Evolutionary conservation across 2,797 vertebrate species (phyloP).

Genomic region (Hippopotamyrus pictus): DNA sequence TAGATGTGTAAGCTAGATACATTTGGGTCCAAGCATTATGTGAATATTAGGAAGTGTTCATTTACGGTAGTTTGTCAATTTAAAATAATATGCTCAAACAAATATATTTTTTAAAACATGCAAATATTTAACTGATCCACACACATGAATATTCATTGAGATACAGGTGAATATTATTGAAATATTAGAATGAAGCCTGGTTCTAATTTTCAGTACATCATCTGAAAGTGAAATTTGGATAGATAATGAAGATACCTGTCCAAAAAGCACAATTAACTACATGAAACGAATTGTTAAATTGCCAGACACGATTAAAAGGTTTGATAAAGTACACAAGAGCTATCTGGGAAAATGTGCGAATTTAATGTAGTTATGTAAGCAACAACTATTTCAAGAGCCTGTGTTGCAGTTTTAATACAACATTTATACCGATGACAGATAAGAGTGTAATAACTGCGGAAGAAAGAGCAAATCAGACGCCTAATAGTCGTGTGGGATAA

Average conservation of each 20-base stretch:
- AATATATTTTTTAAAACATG: neutral
- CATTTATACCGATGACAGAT: neutral
- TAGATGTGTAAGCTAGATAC: neutral
- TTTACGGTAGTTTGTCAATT: neutral
- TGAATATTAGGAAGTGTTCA: neutral
- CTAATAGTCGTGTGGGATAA: constrained; percentile 7
- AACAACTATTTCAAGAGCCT: neutral
- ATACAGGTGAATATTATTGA: neutral
- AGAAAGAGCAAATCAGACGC: constrained; percentile 13
- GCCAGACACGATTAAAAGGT: neutral
- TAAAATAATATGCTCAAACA: neutral
- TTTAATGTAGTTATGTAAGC: neutral
- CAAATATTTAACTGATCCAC: neutral
- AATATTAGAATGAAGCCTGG: neutral
- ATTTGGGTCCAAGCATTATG: neutral
- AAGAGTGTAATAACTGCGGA: neutral
- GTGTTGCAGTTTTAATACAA: neutral
- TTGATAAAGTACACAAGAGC: neutral
- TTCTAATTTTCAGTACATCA: neutral
- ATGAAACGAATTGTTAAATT: neutral
- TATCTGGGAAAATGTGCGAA: neutral
- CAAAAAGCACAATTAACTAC: neutral
- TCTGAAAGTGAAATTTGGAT: neutral
- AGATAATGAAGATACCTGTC: neutral
- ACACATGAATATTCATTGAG: neutral